A percentile compares a stretch with the other conserved stretches of the same genome.
Conservation (phyloP, 2,113 vertebrate species). For the Nothobranchius kuhntae region DNA sequence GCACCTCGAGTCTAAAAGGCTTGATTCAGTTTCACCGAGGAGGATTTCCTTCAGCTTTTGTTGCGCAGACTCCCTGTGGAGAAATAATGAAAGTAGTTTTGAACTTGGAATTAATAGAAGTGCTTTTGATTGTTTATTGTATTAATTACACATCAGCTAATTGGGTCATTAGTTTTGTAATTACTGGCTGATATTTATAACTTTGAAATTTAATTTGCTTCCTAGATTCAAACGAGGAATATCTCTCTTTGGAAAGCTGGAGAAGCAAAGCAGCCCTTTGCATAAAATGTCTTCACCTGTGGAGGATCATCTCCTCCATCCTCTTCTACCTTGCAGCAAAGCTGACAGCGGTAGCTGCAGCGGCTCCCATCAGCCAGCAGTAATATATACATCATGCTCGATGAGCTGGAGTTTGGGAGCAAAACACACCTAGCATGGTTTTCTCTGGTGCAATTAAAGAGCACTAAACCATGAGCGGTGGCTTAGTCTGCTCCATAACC, state of each 20-base stretch:
- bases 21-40: conserved; percentile 27
- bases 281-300: conserved; percentile 23
- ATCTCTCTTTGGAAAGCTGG: neutral
- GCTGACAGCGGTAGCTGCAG: conserved; percentile 55
- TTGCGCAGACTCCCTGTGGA: conserved; percentile 8
- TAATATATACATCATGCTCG: conserved; percentile 68
- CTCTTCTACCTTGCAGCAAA: conserved; percentile 36
- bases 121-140: conserved; percentile 12
- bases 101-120: neutral
- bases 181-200: no score
- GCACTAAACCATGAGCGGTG: conserved; percentile 59
- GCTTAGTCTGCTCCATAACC: conserved; percentile 59
- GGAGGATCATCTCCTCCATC: conserved; percentile 29
- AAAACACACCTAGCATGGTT: conserved; percentile 65
- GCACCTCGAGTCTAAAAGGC: no score
- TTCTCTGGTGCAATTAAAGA: conserved; percentile 71
- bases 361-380: conserved; percentile 49
- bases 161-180: neutral
- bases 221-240: neutral
- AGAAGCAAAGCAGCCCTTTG: neutral
- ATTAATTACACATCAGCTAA: conserved; percentile 4
- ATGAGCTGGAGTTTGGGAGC: conserved; percentile 54
- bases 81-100: conserved; percentile 2
- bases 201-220: neutral
- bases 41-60: conserved; percentile 19